Conservation (phyloP, 2,113 vertebrate species). For the Silurus asotus region DNA sequence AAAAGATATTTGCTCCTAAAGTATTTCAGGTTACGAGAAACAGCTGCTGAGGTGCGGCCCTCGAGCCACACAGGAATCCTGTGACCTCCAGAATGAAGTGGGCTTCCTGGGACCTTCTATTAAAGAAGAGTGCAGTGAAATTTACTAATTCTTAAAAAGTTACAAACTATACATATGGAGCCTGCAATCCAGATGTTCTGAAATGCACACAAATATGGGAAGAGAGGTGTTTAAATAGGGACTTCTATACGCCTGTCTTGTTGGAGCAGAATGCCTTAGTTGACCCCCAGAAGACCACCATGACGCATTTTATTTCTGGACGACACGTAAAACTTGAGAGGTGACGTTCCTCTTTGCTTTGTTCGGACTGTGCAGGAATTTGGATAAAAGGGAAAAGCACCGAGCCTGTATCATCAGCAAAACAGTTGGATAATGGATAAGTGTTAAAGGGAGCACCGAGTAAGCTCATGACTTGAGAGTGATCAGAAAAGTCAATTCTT, state of each 20-base stretch:
- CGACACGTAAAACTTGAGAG: not conserved
- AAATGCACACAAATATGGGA: not conserved
- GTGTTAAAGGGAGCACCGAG: not conserved
- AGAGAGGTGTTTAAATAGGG: not conserved
- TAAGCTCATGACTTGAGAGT: not conserved
- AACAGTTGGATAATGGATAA: not conserved
- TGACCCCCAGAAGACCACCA: conserved; percentile 34
- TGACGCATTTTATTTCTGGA: conserved; percentile 8
- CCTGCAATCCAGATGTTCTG: not conserved
- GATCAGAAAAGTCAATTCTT: not conserved
- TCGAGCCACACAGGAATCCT: conserved; percentile 57
- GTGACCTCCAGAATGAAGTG: conserved; percentile 43
- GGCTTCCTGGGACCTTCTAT: conserved; percentile 23
- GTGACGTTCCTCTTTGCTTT: not conserved
- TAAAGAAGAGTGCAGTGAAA: not conserved
- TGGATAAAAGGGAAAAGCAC: not conserved
- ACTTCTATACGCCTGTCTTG: not conserved
- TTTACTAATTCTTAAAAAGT: not conserved
- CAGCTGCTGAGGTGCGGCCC: conserved; percentile 71
- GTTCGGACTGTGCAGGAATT: not conserved
- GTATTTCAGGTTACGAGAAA: conserved; percentile 78
- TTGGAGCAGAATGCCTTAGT: not conserved
- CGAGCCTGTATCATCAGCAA: too few species aligned
- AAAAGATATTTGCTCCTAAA: conserved; percentile 72
- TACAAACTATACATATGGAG: not conserved